These are phyloP conservation scores for Drosophila fuyamai DNA, from an alignment of 1,140 invertebrate species.

Conservation along the genomic window DNA sequence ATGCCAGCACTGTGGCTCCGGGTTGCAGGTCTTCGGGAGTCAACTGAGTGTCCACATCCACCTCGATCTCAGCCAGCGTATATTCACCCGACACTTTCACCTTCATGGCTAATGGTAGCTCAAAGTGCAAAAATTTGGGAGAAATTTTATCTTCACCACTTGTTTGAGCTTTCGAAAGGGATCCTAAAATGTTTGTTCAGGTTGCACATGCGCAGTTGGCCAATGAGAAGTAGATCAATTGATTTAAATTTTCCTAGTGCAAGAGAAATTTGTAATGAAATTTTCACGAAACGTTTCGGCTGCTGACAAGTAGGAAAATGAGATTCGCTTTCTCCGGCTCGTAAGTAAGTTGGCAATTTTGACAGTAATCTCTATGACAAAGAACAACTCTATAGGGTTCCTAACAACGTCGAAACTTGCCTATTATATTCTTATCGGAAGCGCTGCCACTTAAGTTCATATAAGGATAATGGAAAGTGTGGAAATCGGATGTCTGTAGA, in stretches of 20 bases:
- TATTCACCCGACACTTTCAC: conserved; percentile 21
- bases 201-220: background rate
- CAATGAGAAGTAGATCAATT: background rate
- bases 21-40: conserved; percentile 30
- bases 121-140: no score
- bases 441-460: no score
- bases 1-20: conserved; percentile 55
- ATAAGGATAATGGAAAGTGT: no score
- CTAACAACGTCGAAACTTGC: background rate
- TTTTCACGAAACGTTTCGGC: conserved; percentile 7
- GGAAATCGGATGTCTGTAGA: no score
- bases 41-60: conserved; percentile 37
- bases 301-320: conserved; percentile 19
- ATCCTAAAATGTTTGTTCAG: background rate
- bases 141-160: background rate
- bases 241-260: background rate
- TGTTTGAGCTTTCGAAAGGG: background rate
- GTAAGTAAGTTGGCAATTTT: background rate
- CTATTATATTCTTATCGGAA: no score
- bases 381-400: conserved; percentile 3
- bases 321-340: background rate
- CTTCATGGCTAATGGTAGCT: background rate
- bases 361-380: conserved; percentile 28
- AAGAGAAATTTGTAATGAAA: background rate
- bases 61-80: conserved; percentile 58